These are phyloP conservation scores for Coenonympha glycerion DNA, from an alignment of 2,888 invertebrate genomes.

Conservation along the genomic window DNA sequence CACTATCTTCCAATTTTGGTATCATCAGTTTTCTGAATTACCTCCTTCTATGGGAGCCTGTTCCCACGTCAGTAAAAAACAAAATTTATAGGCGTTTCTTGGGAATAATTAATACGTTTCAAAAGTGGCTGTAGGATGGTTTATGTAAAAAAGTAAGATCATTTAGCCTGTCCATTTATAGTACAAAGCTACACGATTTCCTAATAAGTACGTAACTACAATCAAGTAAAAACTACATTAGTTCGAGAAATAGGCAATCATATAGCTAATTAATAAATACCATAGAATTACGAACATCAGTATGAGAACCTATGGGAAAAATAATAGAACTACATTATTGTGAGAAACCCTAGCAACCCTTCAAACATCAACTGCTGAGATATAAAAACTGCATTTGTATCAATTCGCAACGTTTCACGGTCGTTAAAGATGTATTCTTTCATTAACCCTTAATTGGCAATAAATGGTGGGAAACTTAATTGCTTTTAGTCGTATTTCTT, in stretches of 20 bases:
- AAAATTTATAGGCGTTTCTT: no score
- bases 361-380: conserved; percentile 3
- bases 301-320: not conserved
- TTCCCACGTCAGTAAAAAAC: no score
- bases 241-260: not conserved
- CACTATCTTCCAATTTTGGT: no score
- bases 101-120: no score
- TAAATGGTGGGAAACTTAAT: not conserved
- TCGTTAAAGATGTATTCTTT: not conserved
- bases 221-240: no score
- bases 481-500: not conserved
- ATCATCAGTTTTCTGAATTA: no score
- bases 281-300: not conserved
- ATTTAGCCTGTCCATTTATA: no score
- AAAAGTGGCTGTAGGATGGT: no score
- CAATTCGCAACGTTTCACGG: conserved; percentile 1
- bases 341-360: conserved; percentile 3
- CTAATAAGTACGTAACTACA: no score
- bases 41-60: no score
- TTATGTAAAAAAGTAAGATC: no score
- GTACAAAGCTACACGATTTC: no score
- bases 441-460: conserved; percentile 1
- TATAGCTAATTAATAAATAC: not conserved
- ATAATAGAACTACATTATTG: conserved; percentile 11
- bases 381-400: not conserved